Conservation (phyloP, 2,797 vertebrate species). For the Hoplostethus atlanticus region DNA sequence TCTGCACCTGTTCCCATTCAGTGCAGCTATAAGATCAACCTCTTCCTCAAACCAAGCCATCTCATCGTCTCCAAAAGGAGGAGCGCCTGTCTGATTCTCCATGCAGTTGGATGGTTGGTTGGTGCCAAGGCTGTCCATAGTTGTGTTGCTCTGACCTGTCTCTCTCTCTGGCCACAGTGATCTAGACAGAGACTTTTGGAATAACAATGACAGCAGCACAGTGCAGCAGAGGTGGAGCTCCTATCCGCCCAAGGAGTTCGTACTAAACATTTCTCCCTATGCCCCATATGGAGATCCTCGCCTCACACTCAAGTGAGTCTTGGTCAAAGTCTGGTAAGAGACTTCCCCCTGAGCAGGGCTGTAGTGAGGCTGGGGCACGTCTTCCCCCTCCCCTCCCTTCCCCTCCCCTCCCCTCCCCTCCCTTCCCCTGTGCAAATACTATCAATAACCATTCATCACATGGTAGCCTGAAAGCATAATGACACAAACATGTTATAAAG, state of each 20-base stretch:
- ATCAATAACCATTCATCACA: slow-evolving; percentile 40
- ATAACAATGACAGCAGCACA: slow-evolving; percentile 99
- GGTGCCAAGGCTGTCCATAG: slow-evolving; percentile 84
- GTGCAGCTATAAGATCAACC: slow-evolving; percentile 51
- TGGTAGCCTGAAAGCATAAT: slow-evolving; percentile 21
- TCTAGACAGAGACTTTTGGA: slow-evolving; percentile 99
- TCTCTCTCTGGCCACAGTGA: slow-evolving; percentile 97
- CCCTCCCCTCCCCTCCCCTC: not conserved
- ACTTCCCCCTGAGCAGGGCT: slow-evolving; percentile 82
- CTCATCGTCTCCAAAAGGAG: slow-evolving; percentile 43
- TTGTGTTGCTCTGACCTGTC: slow-evolving; percentile 92
- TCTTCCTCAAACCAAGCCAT: slow-evolving; percentile 48
- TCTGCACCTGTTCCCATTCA: slow-evolving; percentile 45
- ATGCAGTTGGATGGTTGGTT: slow-evolving; percentile 64
- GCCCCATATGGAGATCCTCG: slow-evolving; percentile 98
- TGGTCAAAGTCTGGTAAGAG: slow-evolving; percentile 90
- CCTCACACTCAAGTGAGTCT: slow-evolving; percentile 99
- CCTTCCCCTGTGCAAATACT: slow-evolving; percentile 9
- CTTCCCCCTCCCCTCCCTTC: slow-evolving; percentile 18
- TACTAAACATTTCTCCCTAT: slow-evolving; percentile 99
- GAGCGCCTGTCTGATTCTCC: slow-evolving; percentile 15
- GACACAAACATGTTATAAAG: slow-evolving; percentile 16
- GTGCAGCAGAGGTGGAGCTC: slow-evolving; percentile 99
- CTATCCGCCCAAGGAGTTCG: slow-evolving; percentile 99
- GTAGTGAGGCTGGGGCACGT: slow-evolving; percentile 79